Base-by-base conservation (phyloP, 2,113 vertebrate species). In the Phalacrocorax brasilianus region DNA sequence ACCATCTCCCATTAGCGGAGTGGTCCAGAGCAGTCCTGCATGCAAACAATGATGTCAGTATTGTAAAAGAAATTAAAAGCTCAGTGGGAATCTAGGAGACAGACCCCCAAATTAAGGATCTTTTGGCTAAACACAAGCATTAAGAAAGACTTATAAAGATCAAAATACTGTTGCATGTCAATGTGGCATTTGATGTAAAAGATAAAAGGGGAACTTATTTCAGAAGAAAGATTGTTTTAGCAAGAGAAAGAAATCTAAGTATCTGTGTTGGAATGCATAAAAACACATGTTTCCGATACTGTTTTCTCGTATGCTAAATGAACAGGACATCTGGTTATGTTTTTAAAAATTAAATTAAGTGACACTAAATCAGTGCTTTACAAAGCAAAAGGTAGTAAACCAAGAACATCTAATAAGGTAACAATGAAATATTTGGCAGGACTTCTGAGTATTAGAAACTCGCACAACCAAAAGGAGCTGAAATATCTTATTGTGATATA, bases 351-450 rank as follows among this genome's bases (percentile, higher is more conserved):
- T 42, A 97, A 97, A 95, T 95, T 93, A 95, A 94, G 47, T 91
- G 82, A 88, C 86, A 92, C 76, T 94, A 95, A 96, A 92, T 97
- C 96, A 96, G 86, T 47, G 66, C 68, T 96, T 93, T 95, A 85
- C 52, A 83, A 93, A 96, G 89, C 68, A 92, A 94, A 96, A 96
- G 62, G 80, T 80, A 95, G 78, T 76, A 94, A 95, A 97, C 95
- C 91, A 94, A 96, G 93, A 97, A 85, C 86, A 86, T 90, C 78
- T 95, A 88, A 95, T 95, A 97, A 75, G 66, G 97, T 96, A 97
- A 93, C 84, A 89, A 53, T 58, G 75, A 96, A 93, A 52, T 92
- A 44, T 89, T 93, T 97, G 96, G 88, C 88, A 95, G 85, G 68
- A 85, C 70, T 95, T 97, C 86, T 95, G 72, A 96, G 88, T 80